Conservation (phyloP, 2,113 vertebrate species). For the Mellivora capensis region DNA sequence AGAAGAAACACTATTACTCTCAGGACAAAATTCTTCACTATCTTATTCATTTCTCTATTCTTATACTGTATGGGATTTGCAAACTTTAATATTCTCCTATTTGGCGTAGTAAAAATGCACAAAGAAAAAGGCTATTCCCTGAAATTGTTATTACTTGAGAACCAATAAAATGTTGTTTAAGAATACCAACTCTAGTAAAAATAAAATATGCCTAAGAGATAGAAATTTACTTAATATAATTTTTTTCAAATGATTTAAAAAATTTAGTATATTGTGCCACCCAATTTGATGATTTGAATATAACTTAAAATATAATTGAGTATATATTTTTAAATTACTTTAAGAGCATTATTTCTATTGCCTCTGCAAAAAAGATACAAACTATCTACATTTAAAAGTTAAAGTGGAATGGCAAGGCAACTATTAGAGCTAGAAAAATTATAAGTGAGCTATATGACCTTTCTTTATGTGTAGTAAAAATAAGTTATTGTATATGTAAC, state of each 20-base stretch:
- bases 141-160: not conserved
- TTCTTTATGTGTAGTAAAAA: constrained; percentile 12
- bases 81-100: constrained; percentile 51
- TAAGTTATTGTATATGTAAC: not conserved
- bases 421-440: not conserved
- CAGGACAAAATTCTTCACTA: constrained; percentile 56
- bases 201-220: not conserved
- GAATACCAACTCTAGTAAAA: constrained; percentile 26
- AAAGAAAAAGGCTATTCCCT: constrained; percentile 35
- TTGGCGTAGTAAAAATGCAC: constrained; percentile 21
- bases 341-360: not conserved
- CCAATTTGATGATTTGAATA: not conserved
- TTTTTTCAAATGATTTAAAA: constrained; percentile 18
- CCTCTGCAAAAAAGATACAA: not conserved
- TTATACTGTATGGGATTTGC: constrained; percentile 13
- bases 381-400: not conserved
- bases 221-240: not conserved
- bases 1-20: constrained; percentile 74
- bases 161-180: constrained; percentile 4
- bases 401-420: not conserved
- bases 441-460: not conserved
- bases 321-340: constrained; percentile 20
- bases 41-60: constrained; percentile 62
- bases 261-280: not conserved
- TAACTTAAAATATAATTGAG: not conserved